Conservation (phyloP, 1,140 invertebrate genomes). For the Dendrolimus punctatus region DNA sequence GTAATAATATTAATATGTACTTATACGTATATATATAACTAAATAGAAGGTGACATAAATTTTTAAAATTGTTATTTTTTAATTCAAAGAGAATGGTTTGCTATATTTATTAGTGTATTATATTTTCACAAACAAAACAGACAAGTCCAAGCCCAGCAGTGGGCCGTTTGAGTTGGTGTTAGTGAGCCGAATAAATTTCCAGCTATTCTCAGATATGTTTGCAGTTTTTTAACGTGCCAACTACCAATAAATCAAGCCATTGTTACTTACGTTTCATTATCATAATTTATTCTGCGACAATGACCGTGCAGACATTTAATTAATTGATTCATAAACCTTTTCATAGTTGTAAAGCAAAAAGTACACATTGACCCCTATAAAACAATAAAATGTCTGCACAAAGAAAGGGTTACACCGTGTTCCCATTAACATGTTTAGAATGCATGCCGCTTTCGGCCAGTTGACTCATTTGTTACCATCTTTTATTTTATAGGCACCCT, state of each 20-base stretch:
- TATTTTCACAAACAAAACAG: no score
- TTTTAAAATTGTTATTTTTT: no score
- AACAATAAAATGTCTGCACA: conserved; percentile 59
- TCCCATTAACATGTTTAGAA: conserved; percentile 61
- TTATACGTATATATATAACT: no score
- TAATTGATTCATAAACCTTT: conserved; percentile 70
- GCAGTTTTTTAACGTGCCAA: conserved; percentile 30
- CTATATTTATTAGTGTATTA: no score
- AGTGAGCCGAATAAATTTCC: no score
- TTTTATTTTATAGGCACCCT: conserved; percentile 27
- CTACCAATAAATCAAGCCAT: conserved; percentile 60
- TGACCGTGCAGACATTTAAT: conserved; percentile 66
- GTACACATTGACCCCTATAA: conserved; percentile 63
- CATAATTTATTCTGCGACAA: conserved; percentile 65
- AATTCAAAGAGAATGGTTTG: no score
- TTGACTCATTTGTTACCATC: conserved; percentile 51
- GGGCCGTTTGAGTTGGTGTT: no score
- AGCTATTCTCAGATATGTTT: conserved; percentile 48
- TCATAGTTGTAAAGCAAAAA: conserved; percentile 51
- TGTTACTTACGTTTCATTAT: conserved; percentile 59
- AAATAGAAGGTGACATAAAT: no score
- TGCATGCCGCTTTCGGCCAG: conserved; percentile 51
- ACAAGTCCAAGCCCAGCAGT: no score
- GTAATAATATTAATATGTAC: no score
- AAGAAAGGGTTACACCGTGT: conserved; percentile 66